phyloP scores from a whole-genome alignment of 2,113 vertebrate genomes.

The Aythya baeri region DNA sequence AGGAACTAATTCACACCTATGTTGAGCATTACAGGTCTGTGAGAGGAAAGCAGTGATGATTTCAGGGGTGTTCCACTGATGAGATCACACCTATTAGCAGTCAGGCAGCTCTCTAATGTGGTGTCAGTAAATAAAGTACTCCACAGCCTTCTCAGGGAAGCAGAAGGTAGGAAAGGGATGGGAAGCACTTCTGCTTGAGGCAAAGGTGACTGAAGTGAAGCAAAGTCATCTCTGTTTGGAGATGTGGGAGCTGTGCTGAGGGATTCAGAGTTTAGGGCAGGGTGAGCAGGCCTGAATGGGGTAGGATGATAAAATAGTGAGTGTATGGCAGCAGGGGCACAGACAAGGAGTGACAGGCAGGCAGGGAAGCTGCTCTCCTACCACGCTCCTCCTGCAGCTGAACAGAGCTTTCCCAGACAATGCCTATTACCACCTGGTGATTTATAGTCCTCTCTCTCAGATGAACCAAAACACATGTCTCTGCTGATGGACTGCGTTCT shows the following conservation, averaged over 20 bases:
- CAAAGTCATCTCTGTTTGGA: neutral
- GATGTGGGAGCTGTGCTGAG: neutral
- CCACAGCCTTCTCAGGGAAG: neutral
- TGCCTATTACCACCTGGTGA: conserved; percentile 25
- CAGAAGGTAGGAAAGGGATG: fast-evolving
- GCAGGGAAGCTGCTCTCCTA: neutral
- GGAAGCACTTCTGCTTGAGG: neutral
- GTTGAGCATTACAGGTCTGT: neutral
- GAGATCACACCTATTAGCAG: neutral
- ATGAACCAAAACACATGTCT: conserved; percentile 39
- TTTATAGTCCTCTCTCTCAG: conserved; percentile 46
- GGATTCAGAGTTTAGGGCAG: neutral
- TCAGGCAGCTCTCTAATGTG: neutral
- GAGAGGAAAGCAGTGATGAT: neutral
- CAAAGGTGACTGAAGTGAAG: neutral
- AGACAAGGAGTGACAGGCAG: neutral
- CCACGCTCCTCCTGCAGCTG: neutral
- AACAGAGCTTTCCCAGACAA: conserved; percentile 33
- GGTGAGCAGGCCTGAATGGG: neutral
- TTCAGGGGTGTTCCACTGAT: neutral
- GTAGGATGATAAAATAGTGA: neutral
- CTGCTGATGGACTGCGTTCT: conserved; percentile 43
- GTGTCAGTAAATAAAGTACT: neutral
- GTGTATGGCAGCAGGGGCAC: neutral
- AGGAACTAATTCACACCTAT: neutral